Percentiles rank a stretch among this genome's conserved stretches.
These are phyloP conservation scores for Crotalus tigris DNA, from an alignment of 2,113 vertebrate genomes.

Conservation along the genomic window DNA sequence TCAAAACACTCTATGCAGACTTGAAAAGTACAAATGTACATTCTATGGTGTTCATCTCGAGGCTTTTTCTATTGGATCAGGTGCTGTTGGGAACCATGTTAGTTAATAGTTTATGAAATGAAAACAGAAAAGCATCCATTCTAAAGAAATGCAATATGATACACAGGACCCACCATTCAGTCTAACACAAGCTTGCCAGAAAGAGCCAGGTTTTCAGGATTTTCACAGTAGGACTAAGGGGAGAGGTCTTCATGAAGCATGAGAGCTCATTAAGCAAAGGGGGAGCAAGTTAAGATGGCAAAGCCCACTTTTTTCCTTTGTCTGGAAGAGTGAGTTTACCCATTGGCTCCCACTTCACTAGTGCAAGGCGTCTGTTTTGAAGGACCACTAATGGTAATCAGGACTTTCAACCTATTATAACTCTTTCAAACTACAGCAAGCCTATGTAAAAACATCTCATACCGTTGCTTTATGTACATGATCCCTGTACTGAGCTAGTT, in stretches of 20 bases:
- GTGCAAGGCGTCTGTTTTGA: background rate
- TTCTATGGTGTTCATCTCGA: background rate
- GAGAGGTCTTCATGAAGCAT: background rate
- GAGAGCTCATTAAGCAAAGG: background rate
- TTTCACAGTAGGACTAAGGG: background rate
- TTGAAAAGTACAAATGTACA: background rate
- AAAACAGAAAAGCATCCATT: background rate
- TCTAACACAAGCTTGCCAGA: background rate
- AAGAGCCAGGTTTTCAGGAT: background rate
- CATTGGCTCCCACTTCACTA: background rate
- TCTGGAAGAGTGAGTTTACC: background rate
- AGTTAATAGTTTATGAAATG: background rate
- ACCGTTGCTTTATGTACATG: background rate
- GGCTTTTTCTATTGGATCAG: background rate
- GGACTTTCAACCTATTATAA: background rate
- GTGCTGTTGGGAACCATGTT: background rate
- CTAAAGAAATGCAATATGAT: background rate
- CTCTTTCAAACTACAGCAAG: background rate
- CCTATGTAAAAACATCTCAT: background rate
- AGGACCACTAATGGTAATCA: background rate
- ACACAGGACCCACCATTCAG: background rate
- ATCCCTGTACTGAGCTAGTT: background rate
- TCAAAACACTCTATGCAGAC: background rate
- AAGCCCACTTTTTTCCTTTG: background rate
- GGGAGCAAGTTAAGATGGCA: background rate